These are phyloP conservation scores for Nineta flava DNA, from an alignment of 2,888 invertebrate species.

Conservation along the genomic window DNA sequence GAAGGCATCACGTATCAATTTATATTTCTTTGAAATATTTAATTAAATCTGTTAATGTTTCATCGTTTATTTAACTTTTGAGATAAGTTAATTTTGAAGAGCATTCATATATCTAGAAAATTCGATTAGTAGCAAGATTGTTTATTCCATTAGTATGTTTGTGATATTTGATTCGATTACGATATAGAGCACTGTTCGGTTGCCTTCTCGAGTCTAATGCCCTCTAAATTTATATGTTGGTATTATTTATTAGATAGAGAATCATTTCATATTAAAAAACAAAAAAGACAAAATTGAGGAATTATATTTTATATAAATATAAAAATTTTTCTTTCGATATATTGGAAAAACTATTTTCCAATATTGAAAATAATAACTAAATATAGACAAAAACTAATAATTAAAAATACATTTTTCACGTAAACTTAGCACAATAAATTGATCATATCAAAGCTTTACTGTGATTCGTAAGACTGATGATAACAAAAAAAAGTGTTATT, in stretches of 20 bases:
- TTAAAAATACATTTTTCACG: constrained; percentile 3
- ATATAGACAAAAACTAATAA: neutral
- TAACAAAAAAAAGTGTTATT: constrained; percentile 24
- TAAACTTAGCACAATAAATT: constrained; percentile 33
- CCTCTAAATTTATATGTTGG: too few relatives aligned
- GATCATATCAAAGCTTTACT: constrained; percentile 39
- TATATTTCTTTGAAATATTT: constrained; percentile 7
- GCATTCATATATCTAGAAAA: neutral
- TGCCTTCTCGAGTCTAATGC: too few relatives aligned
- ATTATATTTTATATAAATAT: too few relatives aligned
- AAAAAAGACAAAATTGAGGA: too few relatives aligned
- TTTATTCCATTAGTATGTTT: neutral
- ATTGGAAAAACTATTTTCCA: neutral
- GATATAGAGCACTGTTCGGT: too few relatives aligned
- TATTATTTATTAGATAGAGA: too few relatives aligned
- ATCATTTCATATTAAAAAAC: too few relatives aligned
- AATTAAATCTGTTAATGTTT: constrained; percentile 9
- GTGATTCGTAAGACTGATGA: constrained; percentile 38
- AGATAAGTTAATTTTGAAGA: too few relatives aligned
- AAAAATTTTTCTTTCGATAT: neutral
- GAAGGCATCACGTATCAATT: constrained; percentile 1
- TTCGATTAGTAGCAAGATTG: neutral
- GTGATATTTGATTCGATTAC: neutral
- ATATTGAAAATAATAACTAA: too few relatives aligned
- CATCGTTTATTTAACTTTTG: constrained; percentile 1